Base-by-base conservation (phyloP, 2,113 vertebrate genomes). In the Thymallus thymallus region DNA sequence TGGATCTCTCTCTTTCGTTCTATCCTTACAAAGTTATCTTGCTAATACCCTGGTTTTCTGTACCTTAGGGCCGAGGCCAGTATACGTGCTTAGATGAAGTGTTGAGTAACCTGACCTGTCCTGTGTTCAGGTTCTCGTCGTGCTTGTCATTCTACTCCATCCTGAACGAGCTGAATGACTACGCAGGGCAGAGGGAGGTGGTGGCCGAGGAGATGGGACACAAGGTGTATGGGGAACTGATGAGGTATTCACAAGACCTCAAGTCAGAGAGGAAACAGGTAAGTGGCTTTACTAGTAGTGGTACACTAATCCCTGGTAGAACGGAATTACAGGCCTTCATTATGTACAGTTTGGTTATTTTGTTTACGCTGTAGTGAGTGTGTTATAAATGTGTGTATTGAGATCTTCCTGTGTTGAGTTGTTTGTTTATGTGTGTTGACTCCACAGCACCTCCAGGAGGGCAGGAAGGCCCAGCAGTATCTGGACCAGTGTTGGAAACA, bases 121-220 rank as follows among this genome's bases (percentile, higher is more conserved):
- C 35, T 10, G 10, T 0, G 80, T 76, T 61, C 92, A 99, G 98
- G 93, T 99, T 99, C 89, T 96, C 97, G 3, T 95, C 97, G 0
- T 99, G 96, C 81, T 76, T 96, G 87, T 96, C 96, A 20, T 98
- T 98, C 90, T 97, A 96, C 93, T 93, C 96, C 85, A 94, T 98
- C 82, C 94, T 98, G 79, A 98, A 98, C 0, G 97, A 99, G 80
- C 76, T 99, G 85, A 98, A 97, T 77, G 98, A 99, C 93, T 98
- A 97, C 68, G 97, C 98, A 0, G 97, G 98, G 85, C 97, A 99
- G 79, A 93, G 97, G 86, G 98, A 99, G 93, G 95, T 98, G 60
- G 98, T 99, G 86, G 98, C 98, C 10, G 98, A 99, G 92, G 97
- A 99, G 90, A 96, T 99, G 94, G 94, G 93, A 16, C 96, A 98